These are phyloP conservation scores for Papilio protenor DNA, from an alignment of 2,888 invertebrate genomes.

Conservation along the genomic window DNA sequence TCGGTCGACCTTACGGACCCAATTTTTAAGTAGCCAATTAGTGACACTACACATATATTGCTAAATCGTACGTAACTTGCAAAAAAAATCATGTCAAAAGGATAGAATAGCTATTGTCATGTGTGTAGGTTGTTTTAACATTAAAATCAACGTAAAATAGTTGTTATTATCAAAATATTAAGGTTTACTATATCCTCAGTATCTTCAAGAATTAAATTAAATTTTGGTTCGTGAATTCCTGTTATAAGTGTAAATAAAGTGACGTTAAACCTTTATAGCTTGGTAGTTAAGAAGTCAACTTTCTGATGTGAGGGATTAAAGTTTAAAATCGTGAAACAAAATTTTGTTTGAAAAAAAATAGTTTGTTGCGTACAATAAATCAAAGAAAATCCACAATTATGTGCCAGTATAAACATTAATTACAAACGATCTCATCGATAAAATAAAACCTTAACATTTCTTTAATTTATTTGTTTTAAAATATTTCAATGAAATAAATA, in stretches of 20 bases:
- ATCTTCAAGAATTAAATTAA: not conserved
- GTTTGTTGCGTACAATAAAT: not conserved
- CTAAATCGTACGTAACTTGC: constrained; percentile 12
- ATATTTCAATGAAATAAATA: not conserved
- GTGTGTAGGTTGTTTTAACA: not conserved
- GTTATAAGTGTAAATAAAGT: not conserved
- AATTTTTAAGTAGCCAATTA: constrained; percentile 57
- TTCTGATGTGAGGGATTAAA: not conserved
- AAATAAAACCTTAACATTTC: not conserved
- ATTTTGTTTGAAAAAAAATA: not conserved
- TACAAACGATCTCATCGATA: not conserved
- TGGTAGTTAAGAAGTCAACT: not conserved
- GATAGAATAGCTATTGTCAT: not conserved
- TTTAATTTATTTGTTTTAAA: not conserved
- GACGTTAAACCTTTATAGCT: not conserved
- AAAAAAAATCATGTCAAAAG: not conserved
- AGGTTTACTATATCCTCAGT: not conserved
- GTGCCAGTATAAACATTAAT: not conserved
- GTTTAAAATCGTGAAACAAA: not conserved
- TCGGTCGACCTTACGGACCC: constrained; percentile 62
- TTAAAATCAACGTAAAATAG: not conserved
- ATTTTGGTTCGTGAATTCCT: not conserved
- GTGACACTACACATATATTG: constrained; percentile 44
- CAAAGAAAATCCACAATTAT: not conserved
- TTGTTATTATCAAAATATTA: not conserved